Base-by-base conservation (phyloP, 1,140 invertebrate genomes). In the Drosophila pseudoobscura region DNA sequence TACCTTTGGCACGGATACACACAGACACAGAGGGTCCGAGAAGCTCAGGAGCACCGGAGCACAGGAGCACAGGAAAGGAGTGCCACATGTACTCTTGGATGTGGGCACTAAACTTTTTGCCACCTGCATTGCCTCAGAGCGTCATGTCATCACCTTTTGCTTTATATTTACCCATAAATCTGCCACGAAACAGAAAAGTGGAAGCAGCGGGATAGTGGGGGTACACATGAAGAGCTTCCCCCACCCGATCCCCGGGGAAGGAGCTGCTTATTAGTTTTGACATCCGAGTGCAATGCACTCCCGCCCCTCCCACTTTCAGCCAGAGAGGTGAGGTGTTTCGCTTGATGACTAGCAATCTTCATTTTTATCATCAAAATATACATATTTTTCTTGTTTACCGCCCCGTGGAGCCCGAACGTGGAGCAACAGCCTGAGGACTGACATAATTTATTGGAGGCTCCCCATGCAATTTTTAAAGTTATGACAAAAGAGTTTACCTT, bases 211-310 rank as follows among this genome's bases (percentile, higher is more conserved):
- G 35, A 44, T n/a, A 35, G 52, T 45, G 24, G 24, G 24, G 24
- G 4, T 5, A 26, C 5, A 5, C 24, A 26, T 5, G 5, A 5
- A 5, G 52, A 50, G 46, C 44, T 69, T 50, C 57, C 63, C 63
- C n/a, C 20, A 53, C 24, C 22, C 64, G 24, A 20, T 17, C 41
- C 22, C 20, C 6, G 53, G n/a, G 26, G 45, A 20, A 17, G 53
- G 69, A 78, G 70, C 70, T 74, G 68, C 64, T 82, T 80, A 87
- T 87, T 85, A 85, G 78, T 78, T 80, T 75, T 78, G 74, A 58
- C 77, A 62, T 64, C 60, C 50, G 64, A 69, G 50, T 52, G 56
- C 31, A 57, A 55, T 80, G 72, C 39, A 58, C 39, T 71, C n/a
- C 35, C 13, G 3, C 35, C 3, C 2, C 31, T 31, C 2, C 29